phyloP scores from a whole-genome alignment of 2,113 vertebrate genomes.

The Manacus vitellinus region DNA sequence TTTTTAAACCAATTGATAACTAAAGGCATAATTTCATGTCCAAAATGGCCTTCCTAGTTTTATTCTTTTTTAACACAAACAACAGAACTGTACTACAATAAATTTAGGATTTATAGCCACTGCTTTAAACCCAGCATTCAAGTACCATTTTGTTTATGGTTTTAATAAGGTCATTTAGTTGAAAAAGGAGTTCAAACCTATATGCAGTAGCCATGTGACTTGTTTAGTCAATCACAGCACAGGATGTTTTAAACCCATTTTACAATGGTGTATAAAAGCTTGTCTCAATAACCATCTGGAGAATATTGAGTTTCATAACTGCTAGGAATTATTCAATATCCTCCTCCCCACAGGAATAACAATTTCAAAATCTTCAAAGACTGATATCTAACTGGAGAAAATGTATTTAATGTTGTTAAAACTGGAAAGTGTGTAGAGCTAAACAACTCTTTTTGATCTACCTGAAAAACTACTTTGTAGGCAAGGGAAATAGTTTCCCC shows the following conservation, averaged over 20 bases:
- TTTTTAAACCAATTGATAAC: not conserved
- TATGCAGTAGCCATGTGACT: slow-evolving; percentile 61
- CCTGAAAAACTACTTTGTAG: slow-evolving; percentile 42
- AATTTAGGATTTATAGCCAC: slow-evolving; percentile 36
- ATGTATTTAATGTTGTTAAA: slow-evolving; percentile 59
- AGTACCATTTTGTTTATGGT: slow-evolving; percentile 46
- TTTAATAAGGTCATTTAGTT: slow-evolving; percentile 54
- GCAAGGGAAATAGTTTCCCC: slow-evolving; percentile 25
- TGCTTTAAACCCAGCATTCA: slow-evolving; percentile 36
- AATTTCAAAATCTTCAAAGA: slow-evolving; percentile 66
- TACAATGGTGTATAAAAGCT: slow-evolving; percentile 61
- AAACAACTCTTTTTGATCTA: slow-evolving; percentile 53
- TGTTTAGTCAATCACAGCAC: slow-evolving; percentile 62
- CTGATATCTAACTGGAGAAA: slow-evolving; percentile 49
- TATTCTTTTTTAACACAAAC: not conserved
- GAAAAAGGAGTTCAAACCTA: slow-evolving; percentile 55
- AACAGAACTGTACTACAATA: not conserved
- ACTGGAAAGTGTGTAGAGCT: slow-evolving; percentile 46
- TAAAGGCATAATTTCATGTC: not conserved
- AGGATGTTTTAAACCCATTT: slow-evolving; percentile 64
- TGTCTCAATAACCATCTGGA: slow-evolving; percentile 68
- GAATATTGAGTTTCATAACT: slow-evolving; percentile 72
- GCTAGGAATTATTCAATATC: slow-evolving; percentile 73
- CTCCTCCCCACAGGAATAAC: slow-evolving; percentile 59
- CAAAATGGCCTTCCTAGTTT: not conserved